Base-by-base conservation (phyloP, 92 coral and sea anemone genomes). In the Zoanthus gigantus region DNA sequence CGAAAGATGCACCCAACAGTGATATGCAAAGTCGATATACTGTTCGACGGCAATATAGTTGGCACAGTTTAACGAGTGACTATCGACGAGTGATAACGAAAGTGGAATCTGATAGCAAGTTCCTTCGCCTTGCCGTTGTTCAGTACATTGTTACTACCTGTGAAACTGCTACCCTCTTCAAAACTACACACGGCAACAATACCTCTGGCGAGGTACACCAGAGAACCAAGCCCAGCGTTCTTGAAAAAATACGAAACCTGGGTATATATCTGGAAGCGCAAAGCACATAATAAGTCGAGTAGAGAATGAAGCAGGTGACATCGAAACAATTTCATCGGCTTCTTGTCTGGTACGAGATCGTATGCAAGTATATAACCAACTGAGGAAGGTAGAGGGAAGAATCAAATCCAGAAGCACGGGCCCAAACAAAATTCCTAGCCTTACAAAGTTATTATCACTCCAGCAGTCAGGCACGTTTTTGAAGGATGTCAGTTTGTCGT, bases 31-130 rank as follows among this genome's bases (percentile, higher is more conserved):
- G 76, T 72, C 76, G 11, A 72, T 72, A 32, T 72, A 72, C 48
- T n/a, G 76, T 72, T 42, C 76, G 76, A 57, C 78, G 86, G 50
- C 90, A 87, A 46, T 87, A 79, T 67, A 79, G 90, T 63, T 87
- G 90, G 90, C 90, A 87, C 71, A 13, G 65, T 18, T 34, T 13
- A 42, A 17, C 82, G 52, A 78, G 57, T 15, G 90, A 80, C 16
- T 78, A 78, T 47, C 69, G 78, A 7, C 12, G 90, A 31, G 68
- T 60, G 30, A 68, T 78, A 13, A 66, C 63, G 9, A 77, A 87
- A 79, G 90, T 87, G 78, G 86, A 87, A 37, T 60, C 68, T 29
- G 86, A 77, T 18, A 11, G 48, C 10, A 14, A 78, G 15, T 50
- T 67, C 13, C 65, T 84, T 17, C 88, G 88, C 65, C 68, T 47